Evolutionary conservation across 2,113 vertebrate genomes (phyloP).

Genomic region (Saccopteryx bilineata): DNA sequence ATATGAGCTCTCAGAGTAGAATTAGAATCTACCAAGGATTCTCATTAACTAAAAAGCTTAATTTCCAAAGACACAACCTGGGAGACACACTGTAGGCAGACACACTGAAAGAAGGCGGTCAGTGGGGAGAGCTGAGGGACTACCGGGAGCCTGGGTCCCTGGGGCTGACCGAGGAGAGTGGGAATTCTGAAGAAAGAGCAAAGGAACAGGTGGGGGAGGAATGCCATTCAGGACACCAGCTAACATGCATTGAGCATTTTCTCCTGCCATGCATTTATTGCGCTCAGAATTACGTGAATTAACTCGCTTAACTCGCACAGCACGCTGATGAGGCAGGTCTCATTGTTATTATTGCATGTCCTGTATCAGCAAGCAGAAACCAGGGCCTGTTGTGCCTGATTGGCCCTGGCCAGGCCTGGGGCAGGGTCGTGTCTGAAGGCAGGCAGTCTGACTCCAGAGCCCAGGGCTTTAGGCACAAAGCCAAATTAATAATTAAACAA

Average conservation of each 20-base stretch:
- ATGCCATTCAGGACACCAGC: rapidly evolving
- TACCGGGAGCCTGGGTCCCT: not conserved
- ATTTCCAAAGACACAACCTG: not conserved
- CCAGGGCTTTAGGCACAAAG: not conserved
- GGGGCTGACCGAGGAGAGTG: not conserved
- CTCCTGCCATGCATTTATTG: not conserved
- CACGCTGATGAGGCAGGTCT: not conserved
- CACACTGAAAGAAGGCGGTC: not conserved
- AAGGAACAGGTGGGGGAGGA: not conserved
- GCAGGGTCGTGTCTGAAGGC: not conserved
- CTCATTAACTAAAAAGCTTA: not conserved
- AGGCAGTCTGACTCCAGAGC: rapidly evolving
- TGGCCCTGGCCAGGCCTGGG: not conserved
- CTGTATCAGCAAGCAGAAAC: not conserved
- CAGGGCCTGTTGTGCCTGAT: not conserved
- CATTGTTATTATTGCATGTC: not conserved
- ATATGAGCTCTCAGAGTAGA: not conserved
- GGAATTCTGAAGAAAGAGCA: not conserved
- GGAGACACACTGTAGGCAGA: not conserved
- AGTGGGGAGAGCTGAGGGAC: not conserved
- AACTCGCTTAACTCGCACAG: not conserved
- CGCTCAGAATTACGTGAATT: not conserved
- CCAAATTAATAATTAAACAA: not conserved
- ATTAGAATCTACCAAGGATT: not conserved
- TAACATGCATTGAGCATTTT: not conserved